Conservation (phyloP, 2,888 invertebrate species). For the Trichopoda pennipes region DNA sequence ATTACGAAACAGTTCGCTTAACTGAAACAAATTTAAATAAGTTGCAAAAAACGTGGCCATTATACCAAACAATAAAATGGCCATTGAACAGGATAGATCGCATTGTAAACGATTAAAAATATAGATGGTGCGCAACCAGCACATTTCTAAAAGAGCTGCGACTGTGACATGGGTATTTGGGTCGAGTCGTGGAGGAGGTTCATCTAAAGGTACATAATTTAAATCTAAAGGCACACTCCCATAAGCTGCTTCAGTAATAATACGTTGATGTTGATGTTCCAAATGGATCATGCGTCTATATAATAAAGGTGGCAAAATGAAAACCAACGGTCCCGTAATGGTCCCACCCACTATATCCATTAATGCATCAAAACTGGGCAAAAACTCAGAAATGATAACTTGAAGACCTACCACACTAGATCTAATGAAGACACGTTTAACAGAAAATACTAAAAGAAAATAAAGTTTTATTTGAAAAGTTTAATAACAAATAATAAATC, state of each 20-base stretch:
- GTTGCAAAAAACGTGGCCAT: conserved; percentile 86
- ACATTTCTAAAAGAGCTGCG: conserved; percentile 56
- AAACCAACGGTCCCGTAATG: conserved; percentile 90
- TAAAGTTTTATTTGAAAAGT: too few relatives aligned
- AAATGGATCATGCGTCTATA: conserved; percentile 86
- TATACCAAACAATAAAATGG: conserved; percentile 85
- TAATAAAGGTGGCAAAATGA: conserved; percentile 91
- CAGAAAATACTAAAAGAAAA: conserved; percentile 85
- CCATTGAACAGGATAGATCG: conserved; percentile 83
- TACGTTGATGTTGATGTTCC: conserved; percentile 78
- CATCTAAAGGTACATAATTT: conserved; percentile 75
- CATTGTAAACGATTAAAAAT: conserved; percentile 75
- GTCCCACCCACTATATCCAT: conserved; percentile 93
- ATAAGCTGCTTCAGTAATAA: conserved; percentile 77
- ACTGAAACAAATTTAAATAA: conserved; percentile 86
- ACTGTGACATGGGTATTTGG: conserved; percentile 23
- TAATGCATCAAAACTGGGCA: conserved; percentile 92
- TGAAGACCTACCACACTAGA: conserved; percentile 86
- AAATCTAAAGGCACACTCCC: conserved; percentile 78
- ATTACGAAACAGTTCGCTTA: conserved; percentile 85
- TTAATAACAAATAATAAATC: not conserved
- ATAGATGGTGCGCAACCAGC: conserved; percentile 72
- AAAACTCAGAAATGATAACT: conserved; percentile 89
- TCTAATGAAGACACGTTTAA: conserved; percentile 87
- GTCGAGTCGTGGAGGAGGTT: conserved; percentile 72